Conservation (phyloP, 2,888 invertebrate genomes). For the Alsophila aescularia region DNA sequence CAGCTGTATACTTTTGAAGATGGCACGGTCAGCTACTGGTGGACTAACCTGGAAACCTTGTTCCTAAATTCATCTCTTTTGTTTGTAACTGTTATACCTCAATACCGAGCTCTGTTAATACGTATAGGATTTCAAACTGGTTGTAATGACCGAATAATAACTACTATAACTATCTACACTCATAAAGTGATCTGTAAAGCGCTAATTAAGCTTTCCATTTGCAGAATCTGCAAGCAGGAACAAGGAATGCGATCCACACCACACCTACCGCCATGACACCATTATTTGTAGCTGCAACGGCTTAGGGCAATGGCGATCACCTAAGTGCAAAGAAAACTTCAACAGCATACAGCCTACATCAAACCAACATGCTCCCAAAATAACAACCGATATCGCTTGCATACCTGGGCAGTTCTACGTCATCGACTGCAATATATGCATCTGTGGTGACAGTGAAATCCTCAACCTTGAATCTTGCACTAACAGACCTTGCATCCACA, state of each 20-base stretch:
- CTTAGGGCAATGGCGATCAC: conserved; percentile 54
- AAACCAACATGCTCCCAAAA: conserved; percentile 8
- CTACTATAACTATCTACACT: too few relatives aligned
- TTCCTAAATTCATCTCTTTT: too few relatives aligned
- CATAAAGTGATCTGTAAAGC: background rate
- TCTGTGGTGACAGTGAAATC: conserved; percentile 43
- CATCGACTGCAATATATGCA: conserved; percentile 61
- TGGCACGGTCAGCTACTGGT: too few relatives aligned
- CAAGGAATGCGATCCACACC: conserved; percentile 44
- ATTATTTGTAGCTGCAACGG: conserved; percentile 53
- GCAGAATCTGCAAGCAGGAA: background rate
- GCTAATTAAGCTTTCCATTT: conserved; percentile 5
- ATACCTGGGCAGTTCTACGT: conserved; percentile 46
- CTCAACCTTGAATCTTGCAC: conserved; percentile 51
- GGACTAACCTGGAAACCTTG: too few relatives aligned
- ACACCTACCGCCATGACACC: conserved; percentile 47
- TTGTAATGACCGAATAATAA: too few relatives aligned
- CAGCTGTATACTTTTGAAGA: too few relatives aligned
- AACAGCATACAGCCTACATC: conserved; percentile 35
- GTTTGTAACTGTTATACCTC: too few relatives aligned
- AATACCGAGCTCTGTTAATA: too few relatives aligned
- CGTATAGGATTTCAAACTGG: too few relatives aligned
- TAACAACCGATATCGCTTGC: conserved; percentile 50
- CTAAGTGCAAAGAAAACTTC: conserved; percentile 49
- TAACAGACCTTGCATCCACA: conserved; percentile 46